A percentile compares a stretch with the other conserved stretches of the same genome.
Conservation (phyloP, 2,888 invertebrate species). For the Tuberolachnus salignus region DNA sequence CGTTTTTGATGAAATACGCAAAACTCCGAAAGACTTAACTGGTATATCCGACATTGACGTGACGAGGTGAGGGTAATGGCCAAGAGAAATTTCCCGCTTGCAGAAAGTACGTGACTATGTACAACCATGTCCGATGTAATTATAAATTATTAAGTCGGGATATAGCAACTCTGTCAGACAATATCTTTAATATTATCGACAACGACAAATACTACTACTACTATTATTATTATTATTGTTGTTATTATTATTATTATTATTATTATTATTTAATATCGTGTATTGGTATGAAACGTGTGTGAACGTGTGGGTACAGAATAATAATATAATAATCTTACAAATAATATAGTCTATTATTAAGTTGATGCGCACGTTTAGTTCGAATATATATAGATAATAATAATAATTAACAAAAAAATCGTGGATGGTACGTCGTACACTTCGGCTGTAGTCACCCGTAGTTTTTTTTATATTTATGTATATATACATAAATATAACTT, state of each 20-base stretch:
- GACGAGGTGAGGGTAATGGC: background rate
- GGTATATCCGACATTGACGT: background rate
- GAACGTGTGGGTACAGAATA: too few relatives aligned
- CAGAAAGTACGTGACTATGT: conserved; percentile 23
- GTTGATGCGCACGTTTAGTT: too few relatives aligned
- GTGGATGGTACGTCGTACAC: too few relatives aligned
- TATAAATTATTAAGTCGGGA: conserved; percentile 9
- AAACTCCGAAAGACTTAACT: conserved; percentile 8
- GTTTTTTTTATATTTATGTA: too few relatives aligned
- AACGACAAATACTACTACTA: background rate
- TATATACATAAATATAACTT: too few relatives aligned
- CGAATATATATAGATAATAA: too few relatives aligned
- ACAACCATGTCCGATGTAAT: background rate
- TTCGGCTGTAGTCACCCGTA: too few relatives aligned
- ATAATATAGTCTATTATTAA: too few relatives aligned
- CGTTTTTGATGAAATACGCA: conserved; percentile 1
- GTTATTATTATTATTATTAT: background rate
- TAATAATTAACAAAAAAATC: too few relatives aligned
- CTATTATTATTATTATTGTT: background rate
- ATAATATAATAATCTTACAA: too few relatives aligned
- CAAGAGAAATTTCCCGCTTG: background rate
- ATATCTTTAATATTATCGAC: background rate
- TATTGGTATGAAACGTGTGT: too few relatives aligned
- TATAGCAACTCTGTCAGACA: background rate
- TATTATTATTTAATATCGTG: too few relatives aligned